Evolutionary conservation across 2,888 invertebrate genomes (phyloP).

Genomic region (Drosophila monieri): DNA sequence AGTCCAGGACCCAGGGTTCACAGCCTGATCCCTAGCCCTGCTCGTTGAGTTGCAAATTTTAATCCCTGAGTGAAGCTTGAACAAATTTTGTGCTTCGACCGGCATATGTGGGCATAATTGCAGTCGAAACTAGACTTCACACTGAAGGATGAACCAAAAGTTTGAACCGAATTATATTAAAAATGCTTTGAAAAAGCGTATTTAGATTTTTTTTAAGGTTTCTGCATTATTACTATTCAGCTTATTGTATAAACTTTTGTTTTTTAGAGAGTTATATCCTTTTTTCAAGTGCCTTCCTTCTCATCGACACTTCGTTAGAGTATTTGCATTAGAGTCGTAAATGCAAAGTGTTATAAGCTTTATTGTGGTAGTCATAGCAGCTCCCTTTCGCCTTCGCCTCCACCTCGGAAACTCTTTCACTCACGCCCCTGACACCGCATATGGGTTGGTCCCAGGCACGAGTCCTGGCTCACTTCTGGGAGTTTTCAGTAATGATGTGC

Average conservation of each 20-base stretch:
- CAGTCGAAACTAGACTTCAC: conserved; percentile 52
- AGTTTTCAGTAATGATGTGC: conserved; percentile 78
- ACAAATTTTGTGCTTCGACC: conserved; percentile 72
- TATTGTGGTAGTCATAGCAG: conserved; percentile 62
- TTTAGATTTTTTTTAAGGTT: not conserved
- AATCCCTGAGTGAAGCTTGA: conserved; percentile 74
- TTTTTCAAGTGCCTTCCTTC: not conserved
- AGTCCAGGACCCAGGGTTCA: conserved; percentile 13
- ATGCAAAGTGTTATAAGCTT: conserved; percentile 79
- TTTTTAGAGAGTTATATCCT: not conserved
- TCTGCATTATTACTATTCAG: not conserved
- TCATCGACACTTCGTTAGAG: conserved; percentile 48
- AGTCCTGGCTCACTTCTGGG: conserved; percentile 60
- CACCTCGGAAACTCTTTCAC: conserved; percentile 1
- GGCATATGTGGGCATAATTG: conserved; percentile 75
- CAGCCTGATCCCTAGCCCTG: conserved; percentile 28
- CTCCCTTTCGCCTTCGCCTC: not conserved
- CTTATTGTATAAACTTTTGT: not conserved
- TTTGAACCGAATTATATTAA: too few species aligned
- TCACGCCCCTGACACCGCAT: not conserved
- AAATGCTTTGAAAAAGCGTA: too few species aligned
- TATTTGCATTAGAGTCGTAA: conserved; percentile 80
- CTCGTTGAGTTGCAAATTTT: conserved; percentile 60
- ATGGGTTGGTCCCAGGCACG: conserved; percentile 37
- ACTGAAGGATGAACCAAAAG: not conserved